A percentile compares a stretch with the other conserved stretches of the same genome.
These are phyloP conservation scores for Scelioninae gen. 2 DNA, from an alignment of 2,888 invertebrate species.

Conservation along the genomic window DNA sequence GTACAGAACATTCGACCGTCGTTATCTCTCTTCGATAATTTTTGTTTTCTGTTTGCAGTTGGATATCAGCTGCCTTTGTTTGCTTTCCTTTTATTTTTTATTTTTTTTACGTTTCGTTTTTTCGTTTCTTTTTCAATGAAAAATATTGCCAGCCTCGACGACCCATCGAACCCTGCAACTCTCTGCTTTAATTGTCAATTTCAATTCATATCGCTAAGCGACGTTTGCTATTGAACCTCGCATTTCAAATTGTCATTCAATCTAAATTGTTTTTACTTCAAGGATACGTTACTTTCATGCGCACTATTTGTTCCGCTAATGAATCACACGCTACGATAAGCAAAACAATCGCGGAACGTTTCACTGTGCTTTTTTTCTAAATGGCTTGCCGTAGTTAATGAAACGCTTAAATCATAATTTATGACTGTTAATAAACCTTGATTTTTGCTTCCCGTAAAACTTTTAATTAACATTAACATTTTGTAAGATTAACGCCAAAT, in stretches of 20 bases:
- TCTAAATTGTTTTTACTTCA: slow-evolving; percentile 29
- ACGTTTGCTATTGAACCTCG: slow-evolving; percentile 14
- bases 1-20: too few relatives aligned
- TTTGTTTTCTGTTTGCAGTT: not conserved
- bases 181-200: slow-evolving; percentile 28
- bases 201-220: slow-evolving; percentile 16
- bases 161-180: slow-evolving; percentile 7
- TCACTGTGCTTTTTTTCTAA: slow-evolving; percentile 7
- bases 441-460: not conserved
- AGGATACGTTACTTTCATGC: slow-evolving; percentile 34
- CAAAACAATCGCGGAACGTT: slow-evolving; percentile 7
- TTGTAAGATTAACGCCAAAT: too few relatives aligned
- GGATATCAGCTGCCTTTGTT: not conserved
- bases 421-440: slow-evolving; percentile 6
- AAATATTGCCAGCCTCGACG: slow-evolving; percentile 1
- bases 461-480: too few relatives aligned
- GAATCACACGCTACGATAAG: slow-evolving; percentile 18
- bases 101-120: not conserved
- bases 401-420: slow-evolving; percentile 21
- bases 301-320: slow-evolving; percentile 23
- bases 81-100: not conserved
- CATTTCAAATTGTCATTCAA: slow-evolving; percentile 19
- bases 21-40: slow-evolving; percentile 27
- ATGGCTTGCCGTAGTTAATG: slow-evolving; percentile 10
- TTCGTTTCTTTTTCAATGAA: slow-evolving; percentile 13